Evolutionary conservation across 1,140 invertebrate species (phyloP).

Genomic region (Schmidtea mediterranea): DNA sequence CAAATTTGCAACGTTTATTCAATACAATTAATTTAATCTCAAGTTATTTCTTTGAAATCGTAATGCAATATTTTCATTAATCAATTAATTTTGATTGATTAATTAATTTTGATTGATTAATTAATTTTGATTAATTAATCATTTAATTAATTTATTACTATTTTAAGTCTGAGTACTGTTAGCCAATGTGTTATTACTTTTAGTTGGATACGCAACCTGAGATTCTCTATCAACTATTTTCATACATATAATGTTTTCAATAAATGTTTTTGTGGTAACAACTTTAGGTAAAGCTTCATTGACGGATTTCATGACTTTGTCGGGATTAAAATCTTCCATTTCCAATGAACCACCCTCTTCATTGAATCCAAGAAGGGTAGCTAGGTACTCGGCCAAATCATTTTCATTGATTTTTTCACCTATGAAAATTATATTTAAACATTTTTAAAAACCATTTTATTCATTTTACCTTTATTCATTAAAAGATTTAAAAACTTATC

Average conservation of each 20-base stretch:
- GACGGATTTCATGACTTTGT: conserved; percentile 14
- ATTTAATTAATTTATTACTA: no score
- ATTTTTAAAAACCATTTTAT: neutral
- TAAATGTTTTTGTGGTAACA: conserved; percentile 18
- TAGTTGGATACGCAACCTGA: no score
- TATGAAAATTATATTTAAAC: conserved; percentile 9
- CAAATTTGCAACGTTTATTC: no score
- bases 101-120: no score
- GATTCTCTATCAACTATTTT: no score
- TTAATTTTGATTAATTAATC: no score
- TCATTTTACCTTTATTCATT: neutral
- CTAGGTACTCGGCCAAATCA: conserved; percentile 24
- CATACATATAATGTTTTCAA: conserved; percentile 17
- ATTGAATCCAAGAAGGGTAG: conserved; percentile 21
- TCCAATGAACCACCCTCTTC: conserved; percentile 22
- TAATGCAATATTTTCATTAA: no score
- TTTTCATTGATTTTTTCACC: conserved; percentile 27
- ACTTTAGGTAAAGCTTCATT: conserved; percentile 19
- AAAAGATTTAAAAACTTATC: conserved; percentile 9
- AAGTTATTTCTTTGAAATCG: no score
- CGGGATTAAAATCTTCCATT: conserved; percentile 16
- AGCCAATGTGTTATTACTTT: no score
- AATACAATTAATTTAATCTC: no score
- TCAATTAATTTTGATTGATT: no score
- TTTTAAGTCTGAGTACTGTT: no score